These are phyloP conservation scores for Actinia equina DNA, from an alignment of 64 coral and sea anemone species.

Conservation along the genomic window DNA sequence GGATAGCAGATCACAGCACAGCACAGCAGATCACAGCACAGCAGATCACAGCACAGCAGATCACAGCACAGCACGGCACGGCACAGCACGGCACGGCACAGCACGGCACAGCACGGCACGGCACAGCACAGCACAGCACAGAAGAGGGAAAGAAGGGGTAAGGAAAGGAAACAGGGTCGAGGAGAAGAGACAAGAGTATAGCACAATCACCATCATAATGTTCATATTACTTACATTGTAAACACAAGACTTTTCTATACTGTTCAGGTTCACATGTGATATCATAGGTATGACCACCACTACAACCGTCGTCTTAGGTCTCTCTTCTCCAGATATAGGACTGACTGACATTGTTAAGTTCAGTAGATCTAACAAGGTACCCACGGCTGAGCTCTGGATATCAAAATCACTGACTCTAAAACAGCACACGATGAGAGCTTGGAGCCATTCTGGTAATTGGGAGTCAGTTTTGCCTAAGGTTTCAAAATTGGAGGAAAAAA, in stretches of 20 bases:
- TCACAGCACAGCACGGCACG: no score
- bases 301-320: slow-evolving; percentile 35
- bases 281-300: slow-evolving; percentile 96
- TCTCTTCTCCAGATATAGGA: slow-evolving; percentile 26
- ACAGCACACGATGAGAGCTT: slow-evolving; percentile 82
- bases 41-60: no score
- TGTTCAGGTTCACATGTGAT: slow-evolving; percentile 54
- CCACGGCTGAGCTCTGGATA: slow-evolving; percentile 87
- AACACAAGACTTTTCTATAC: slow-evolving; percentile 83
- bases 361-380: slow-evolving; percentile 83
- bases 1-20: no score
- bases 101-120: no score
- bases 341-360: slow-evolving; percentile 88
- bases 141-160: background rate
- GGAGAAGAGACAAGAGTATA: background rate
- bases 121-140: background rate
- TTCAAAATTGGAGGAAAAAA: background rate
- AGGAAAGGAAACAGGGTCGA: no score
- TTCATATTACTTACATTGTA: slow-evolving; percentile 70
- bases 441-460: slow-evolving; percentile 75
- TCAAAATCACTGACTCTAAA: slow-evolving; percentile 79
- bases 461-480: background rate
- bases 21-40: no score
- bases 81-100: no score
- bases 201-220: background rate